phyloP scores from a whole-genome alignment of 2,797 vertebrate genomes.

The Oophaga sylvatica region DNA sequence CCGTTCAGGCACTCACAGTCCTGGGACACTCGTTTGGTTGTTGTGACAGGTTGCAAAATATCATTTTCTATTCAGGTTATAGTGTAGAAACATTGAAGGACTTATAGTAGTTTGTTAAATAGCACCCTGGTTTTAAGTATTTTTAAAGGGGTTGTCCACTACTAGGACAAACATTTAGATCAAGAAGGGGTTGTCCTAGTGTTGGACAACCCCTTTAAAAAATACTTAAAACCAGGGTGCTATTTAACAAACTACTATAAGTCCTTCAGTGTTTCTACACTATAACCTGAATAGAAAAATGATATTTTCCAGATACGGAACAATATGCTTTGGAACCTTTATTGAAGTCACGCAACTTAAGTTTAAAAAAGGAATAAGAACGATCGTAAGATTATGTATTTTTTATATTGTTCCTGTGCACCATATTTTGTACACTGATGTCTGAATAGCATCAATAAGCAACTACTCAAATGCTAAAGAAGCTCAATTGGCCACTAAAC shows the following conservation, averaged over 20 bases:
- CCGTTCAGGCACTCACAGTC: no score
- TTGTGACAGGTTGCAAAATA: no score
- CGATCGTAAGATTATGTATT: neutral
- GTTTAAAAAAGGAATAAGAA: neutral
- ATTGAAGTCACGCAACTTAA: neutral
- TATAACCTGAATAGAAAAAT: neutral
- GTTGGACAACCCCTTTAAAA: no score
- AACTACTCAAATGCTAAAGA: conserved; percentile 3
- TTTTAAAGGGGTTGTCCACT: no score
- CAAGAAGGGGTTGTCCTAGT: no score
- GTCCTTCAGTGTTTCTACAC: neutral
- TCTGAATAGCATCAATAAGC: conserved; percentile 3
- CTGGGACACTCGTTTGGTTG: no score
- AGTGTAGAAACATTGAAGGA: neutral
- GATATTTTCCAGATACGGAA: neutral
- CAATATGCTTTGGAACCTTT: neutral
- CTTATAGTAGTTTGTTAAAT: neutral
- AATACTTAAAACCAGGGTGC: neutral
- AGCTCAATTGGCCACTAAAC: conserved; percentile 40
- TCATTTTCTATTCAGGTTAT: neutral
- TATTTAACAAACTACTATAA: neutral
- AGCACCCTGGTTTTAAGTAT: neutral
- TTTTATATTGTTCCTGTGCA: neutral
- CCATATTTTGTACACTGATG: neutral
- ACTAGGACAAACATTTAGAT: no score